Conservation (phyloP, 1,140 invertebrate genomes). For the Drosophila arizonae region DNA sequence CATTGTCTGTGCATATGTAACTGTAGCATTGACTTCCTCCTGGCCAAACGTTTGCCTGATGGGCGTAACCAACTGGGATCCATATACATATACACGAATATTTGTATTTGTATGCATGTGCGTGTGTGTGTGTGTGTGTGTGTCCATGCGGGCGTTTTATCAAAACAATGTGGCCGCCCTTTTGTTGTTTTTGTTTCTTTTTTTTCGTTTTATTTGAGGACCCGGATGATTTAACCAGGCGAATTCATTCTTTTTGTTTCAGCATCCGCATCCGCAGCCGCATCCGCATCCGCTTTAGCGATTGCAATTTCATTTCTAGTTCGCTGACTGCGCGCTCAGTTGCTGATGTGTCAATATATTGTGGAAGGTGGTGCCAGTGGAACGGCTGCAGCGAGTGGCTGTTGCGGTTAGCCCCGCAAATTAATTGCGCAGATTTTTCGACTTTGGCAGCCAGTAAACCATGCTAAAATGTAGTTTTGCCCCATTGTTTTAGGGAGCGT, state of each 20-base stretch:
- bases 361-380: background rate
- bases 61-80: conserved; percentile 32
- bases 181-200: conserved; percentile 61
- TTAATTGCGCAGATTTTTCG: conserved; percentile 73
- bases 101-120: conserved; percentile 19
- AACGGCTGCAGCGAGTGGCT: conserved; percentile 26
- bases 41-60: conserved; percentile 4
- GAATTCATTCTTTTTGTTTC: conserved; percentile 64
- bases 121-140: conserved; percentile 26
- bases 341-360: conserved; percentile 75
- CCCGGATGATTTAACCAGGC: conserved; percentile 55
- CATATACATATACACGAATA: too few relatives aligned
- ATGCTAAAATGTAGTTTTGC: conserved; percentile 48
- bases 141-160: conserved; percentile 74
- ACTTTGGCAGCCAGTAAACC: conserved; percentile 29
- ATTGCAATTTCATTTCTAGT: conserved; percentile 68
- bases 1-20: conserved; percentile 65
- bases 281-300: conserved; percentile 50
- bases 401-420: conserved; percentile 70
- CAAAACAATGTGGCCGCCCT: conserved; percentile 79
- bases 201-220: background rate
- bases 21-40: conserved; percentile 27
- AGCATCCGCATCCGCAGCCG: conserved; percentile 9
- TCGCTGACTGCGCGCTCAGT: conserved; percentile 42
- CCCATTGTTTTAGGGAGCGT: conserved; percentile 41